Percentiles rank a stretch among this genome's conserved stretches.
phyloP scores from a whole-genome alignment of 1,140 invertebrate genomes.

The Leptinotarsa defecta region DNA sequence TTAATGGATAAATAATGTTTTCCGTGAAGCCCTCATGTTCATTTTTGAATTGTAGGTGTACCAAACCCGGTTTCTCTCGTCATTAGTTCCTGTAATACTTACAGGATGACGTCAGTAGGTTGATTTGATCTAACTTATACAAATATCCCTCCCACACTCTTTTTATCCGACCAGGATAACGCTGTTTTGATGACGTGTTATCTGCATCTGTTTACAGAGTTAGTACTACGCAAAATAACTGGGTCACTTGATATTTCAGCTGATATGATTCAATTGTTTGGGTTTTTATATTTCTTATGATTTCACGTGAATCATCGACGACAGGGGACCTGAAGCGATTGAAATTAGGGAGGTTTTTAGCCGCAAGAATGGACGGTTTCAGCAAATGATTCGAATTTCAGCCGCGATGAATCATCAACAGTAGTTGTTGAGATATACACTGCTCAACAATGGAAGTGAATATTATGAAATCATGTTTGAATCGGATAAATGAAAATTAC shows the following conservation, averaged over 20 bases:
- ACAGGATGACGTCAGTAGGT: neutral
- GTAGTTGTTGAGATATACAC: too few species aligned
- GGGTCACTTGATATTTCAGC: neutral
- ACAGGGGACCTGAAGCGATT: too few species aligned
- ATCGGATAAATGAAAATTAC: too few species aligned
- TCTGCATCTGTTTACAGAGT: neutral
- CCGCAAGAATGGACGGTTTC: too few species aligned
- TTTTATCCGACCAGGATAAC: neutral
- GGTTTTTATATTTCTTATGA: slow-evolving; percentile 1
- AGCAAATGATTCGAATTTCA: too few species aligned
- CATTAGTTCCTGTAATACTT: neutral
- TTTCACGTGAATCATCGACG: neutral
- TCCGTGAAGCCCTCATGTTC: neutral
- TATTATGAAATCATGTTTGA: too few species aligned
- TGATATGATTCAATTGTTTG: slow-evolving; percentile 5
- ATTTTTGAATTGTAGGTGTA: neutral
- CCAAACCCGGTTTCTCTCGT: neutral
- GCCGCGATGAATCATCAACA: too few species aligned
- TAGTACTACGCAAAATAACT: neutral
- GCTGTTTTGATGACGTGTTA: neutral
- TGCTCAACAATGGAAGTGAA: too few species aligned
- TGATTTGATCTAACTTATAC: slow-evolving; percentile 3
- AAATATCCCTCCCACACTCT: slow-evolving; percentile 2
- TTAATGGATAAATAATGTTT: neutral
- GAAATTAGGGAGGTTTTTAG: too few species aligned